Evolutionary conservation across 2,888 invertebrate species (phyloP), one percentile per base, ranked within the genome.

Genomic region (Desoria tigrina): DNA sequence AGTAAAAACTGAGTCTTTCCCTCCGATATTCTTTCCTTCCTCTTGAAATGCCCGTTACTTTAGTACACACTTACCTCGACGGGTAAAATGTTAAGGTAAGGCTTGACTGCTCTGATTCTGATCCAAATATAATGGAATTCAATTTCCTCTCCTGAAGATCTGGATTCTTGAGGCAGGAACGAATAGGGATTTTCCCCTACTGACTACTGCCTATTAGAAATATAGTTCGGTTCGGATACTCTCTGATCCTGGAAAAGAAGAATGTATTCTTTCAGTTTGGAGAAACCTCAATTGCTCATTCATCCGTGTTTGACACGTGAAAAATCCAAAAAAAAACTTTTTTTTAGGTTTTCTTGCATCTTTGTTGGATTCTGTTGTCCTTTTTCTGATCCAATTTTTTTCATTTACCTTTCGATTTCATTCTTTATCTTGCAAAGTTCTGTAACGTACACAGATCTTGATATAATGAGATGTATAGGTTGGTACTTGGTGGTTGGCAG

Each of bases 251-350:
- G 32, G 28, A 32, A 26, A 23, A 57, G 23, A 42, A 57, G 56
- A 23, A 42, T 39, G 42, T 37, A 57, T 37, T 42, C 28, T n/a
- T n/a, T n/a, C 23, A 39, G 18, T 6, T 16, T 42, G 42, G 26
- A 45, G 49, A 58, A 58, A 58, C 58, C 58, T 58, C 58, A 58
- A 58, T 58, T 49, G 58, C 58, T 58, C 58, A 45, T 58, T 58
- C 45, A 58, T 45, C 45, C 58, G 45, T 58, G 58, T 42, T 58
- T 58, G 58, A 58, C 58, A 58, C 45, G 58, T 24, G 49, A 27
- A 58, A 58, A 57, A 39, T 42, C n/a, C 18, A 28, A 18, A 42
- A 24, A 57, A 45, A 45, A 32, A 57, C 37, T 37, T 39, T 57
- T 57, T 57, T 28, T 42, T 42, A n/a, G n/a, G n/a, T 42, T 37